These are phyloP conservation scores for Neoascia interrupta DNA, from an alignment of 2,888 invertebrate genomes.

Conservation along the genomic window DNA sequence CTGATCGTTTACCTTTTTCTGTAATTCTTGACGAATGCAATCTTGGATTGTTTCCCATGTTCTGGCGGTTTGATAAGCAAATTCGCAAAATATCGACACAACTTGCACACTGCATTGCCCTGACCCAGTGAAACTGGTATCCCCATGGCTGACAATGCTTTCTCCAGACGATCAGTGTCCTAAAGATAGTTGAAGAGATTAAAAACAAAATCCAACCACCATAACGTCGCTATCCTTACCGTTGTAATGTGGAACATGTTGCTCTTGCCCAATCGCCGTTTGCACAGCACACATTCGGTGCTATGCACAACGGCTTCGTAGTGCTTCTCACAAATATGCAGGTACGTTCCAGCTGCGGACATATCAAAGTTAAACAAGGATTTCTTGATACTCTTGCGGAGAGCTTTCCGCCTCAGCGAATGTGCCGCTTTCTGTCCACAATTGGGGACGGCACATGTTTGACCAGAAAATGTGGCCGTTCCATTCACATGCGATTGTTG, in stretches of 20 bases:
- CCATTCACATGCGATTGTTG: slow-evolving; percentile 25
- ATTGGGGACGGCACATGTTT: slow-evolving; percentile 83
- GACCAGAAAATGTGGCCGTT: slow-evolving; percentile 49
- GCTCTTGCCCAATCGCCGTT: slow-evolving; percentile 87
- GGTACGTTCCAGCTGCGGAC: slow-evolving; percentile 80
- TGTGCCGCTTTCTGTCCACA: slow-evolving; percentile 83
- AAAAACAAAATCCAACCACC: neutral
- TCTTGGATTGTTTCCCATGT: slow-evolving; percentile 79
- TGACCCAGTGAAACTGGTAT: slow-evolving; percentile 85
- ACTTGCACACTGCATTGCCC: slow-evolving; percentile 89
- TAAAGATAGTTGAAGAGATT: slow-evolving; percentile 71
- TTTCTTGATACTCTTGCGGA: slow-evolving; percentile 85
- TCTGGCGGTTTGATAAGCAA: slow-evolving; percentile 84
- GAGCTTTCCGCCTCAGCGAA: slow-evolving; percentile 86
- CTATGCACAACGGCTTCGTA: slow-evolving; percentile 86
- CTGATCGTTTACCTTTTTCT: slow-evolving; percentile 81
- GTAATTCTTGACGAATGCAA: slow-evolving; percentile 81
- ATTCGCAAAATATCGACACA: slow-evolving; percentile 89
- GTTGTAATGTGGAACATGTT: slow-evolving; percentile 87
- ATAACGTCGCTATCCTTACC: slow-evolving; percentile 72
- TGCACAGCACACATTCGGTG: slow-evolving; percentile 88
- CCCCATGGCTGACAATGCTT: slow-evolving; percentile 82
- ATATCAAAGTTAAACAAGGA: slow-evolving; percentile 84
- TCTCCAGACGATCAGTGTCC: slow-evolving; percentile 82
- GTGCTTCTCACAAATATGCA: slow-evolving; percentile 86